phyloP scores from a whole-genome alignment of 1,140 invertebrate genomes.

The Dufourea novaeangliae region DNA sequence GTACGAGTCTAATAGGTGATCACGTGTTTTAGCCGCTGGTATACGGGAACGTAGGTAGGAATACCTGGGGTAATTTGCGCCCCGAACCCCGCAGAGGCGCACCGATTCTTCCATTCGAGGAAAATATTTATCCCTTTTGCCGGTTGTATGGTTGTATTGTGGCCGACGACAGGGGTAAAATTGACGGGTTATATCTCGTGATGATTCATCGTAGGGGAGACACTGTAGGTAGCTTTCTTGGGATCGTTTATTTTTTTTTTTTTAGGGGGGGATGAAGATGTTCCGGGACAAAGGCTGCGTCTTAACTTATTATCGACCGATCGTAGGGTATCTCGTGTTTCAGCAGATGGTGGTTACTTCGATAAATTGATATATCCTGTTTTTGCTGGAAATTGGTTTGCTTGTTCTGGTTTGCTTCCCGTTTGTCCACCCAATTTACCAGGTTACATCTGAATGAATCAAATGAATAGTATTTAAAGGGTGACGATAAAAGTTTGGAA shows the following conservation, averaged over 20 bases:
- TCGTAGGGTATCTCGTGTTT: background rate
- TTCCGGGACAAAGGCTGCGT: background rate
- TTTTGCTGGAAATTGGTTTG: too few relatives aligned
- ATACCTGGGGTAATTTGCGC: slow-evolving; percentile 3
- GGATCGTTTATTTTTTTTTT: too few relatives aligned
- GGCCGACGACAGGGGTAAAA: background rate
- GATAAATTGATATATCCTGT: too few relatives aligned
- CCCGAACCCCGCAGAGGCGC: background rate
- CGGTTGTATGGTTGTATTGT: background rate
- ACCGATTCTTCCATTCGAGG: background rate
- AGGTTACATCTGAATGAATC: too few relatives aligned
- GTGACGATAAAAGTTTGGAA: too few relatives aligned
- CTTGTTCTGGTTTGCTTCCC: too few relatives aligned
- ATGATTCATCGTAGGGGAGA: background rate
- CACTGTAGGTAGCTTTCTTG: background rate
- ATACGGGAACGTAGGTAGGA: background rate
- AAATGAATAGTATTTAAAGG: too few relatives aligned
- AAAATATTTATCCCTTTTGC: background rate
- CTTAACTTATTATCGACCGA: too few relatives aligned
- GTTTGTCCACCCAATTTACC: too few relatives aligned
- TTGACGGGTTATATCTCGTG: too few relatives aligned
- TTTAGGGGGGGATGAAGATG: background rate
- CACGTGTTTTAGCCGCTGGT: background rate
- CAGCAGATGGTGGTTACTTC: too few relatives aligned
- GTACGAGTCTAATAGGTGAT: background rate